phyloP scores from a whole-genome alignment of 2,113 vertebrate genomes.

The Brachypteracias leptosomus region DNA sequence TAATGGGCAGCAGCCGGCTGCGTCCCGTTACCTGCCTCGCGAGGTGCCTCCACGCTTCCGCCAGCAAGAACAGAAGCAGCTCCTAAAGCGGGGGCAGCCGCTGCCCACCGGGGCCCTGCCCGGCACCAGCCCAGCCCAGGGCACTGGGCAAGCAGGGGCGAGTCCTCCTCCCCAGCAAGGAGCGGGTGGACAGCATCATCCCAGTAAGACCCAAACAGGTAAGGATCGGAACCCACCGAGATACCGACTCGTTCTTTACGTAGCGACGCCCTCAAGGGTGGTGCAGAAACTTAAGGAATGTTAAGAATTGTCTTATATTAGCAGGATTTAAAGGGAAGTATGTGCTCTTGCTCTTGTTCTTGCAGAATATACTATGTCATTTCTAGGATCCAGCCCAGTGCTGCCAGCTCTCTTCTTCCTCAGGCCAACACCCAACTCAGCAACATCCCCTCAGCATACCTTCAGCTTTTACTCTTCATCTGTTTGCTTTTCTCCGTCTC shows the following conservation, averaged over 20 bases:
- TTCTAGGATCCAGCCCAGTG: not conserved
- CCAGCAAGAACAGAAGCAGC: constrained; percentile 98
- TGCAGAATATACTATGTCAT: accelerated
- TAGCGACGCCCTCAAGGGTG: not conserved
- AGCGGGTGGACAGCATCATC: constrained; percentile 73
- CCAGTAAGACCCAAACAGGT: constrained; percentile 84
- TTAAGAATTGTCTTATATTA: not conserved
- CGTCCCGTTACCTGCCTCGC: constrained; percentile 90
- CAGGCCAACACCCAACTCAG: too few species aligned
- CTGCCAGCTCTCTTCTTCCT: too few species aligned
- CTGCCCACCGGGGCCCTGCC: constrained; percentile 83
- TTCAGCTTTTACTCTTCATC: too few species aligned
- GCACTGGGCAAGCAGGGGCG: constrained; percentile 73
- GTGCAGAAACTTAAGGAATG: not conserved
- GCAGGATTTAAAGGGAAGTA: not conserved
- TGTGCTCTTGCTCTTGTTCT: not conserved
- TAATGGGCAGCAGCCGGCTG: constrained; percentile 82
- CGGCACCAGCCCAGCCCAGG: constrained; percentile 71
- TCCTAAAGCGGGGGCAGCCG: constrained; percentile 95
- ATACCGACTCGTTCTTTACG: accelerated
- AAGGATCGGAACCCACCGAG: not conserved
- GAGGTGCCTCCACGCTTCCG: constrained; percentile 98
- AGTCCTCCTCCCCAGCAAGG: constrained; percentile 76
- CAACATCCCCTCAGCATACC: too few species aligned
- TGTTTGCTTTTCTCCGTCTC: too few species aligned